Conservation (phyloP, 2,888 invertebrate genomes). For the Coleophora deauratella region DNA sequence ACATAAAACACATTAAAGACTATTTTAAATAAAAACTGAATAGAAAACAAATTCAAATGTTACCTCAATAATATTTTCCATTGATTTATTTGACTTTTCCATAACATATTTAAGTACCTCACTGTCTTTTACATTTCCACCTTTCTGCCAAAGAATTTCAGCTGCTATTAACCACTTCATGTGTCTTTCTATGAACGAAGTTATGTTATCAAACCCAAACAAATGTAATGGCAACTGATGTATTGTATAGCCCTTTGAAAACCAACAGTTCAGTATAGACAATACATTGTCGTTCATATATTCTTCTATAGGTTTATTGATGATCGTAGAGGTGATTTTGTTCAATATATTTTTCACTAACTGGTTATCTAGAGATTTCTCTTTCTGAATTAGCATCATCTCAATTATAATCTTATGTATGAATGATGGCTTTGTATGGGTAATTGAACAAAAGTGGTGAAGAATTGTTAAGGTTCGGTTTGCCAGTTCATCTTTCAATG, state of each 20-base stretch:
- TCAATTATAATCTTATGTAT: conserved; percentile 68
- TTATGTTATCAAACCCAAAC: conserved; percentile 40
- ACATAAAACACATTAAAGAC: conserved; percentile 13
- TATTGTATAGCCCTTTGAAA: conserved; percentile 39
- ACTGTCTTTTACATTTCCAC: conserved; percentile 40
- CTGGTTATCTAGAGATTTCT: conserved; percentile 58
- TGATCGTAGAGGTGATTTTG: conserved; percentile 36
- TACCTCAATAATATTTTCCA: conserved; percentile 40
- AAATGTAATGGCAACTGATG: conserved; percentile 57
- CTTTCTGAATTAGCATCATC: conserved; percentile 66
- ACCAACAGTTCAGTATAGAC: conserved; percentile 66
- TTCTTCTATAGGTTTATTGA: conserved; percentile 31
- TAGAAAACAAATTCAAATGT: too few species aligned
- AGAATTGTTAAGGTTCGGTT: conserved; percentile 75
- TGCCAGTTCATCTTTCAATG: conserved; percentile 72
- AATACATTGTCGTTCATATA: conserved; percentile 60
- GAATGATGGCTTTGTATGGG: conserved; percentile 63
- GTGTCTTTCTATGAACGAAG: conserved; percentile 55
- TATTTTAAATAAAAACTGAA: too few species aligned
- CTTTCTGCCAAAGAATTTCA: conserved; percentile 49
- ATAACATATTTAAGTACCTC: conserved; percentile 30
- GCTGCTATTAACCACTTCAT: conserved; percentile 60
- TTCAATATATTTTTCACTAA: conserved; percentile 59
- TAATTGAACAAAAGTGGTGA: conserved; percentile 68
- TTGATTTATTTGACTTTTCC: conserved; percentile 21